phyloP scores from a whole-genome alignment of 2,888 invertebrate species.

The Eudemis profundana region DNA sequence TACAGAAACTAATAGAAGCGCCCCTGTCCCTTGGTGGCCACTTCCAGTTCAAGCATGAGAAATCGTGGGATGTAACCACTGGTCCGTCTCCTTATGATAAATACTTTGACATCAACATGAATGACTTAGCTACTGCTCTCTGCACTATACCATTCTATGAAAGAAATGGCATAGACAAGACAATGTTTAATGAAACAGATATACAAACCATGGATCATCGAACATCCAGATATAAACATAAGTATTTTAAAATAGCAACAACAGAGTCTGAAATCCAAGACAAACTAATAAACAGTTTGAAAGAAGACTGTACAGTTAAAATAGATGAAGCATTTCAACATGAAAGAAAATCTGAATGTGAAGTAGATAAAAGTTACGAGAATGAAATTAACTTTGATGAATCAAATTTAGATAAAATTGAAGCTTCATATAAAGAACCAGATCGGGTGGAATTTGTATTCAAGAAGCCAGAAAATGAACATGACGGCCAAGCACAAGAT shows the following conservation, averaged over 20 bases:
- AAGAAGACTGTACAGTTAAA: conserved; percentile 47
- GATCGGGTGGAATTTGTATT: conserved; percentile 33
- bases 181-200: conserved; percentile 69
- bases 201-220: conserved; percentile 72
- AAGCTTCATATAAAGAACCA: conserved; percentile 16
- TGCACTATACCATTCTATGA: conserved; percentile 76
- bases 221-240: conserved; percentile 72
- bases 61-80: conserved; percentile 73
- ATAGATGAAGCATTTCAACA: conserved; percentile 37
- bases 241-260: conserved; percentile 70
- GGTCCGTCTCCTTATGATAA: conserved; percentile 75
- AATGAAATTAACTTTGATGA: conserved; percentile 31
- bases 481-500: not conserved
- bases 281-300: conserved; percentile 59
- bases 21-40: conserved; percentile 76
- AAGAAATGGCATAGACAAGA: conserved; percentile 68
- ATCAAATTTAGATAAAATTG: conserved; percentile 36
- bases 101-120: conserved; percentile 77
- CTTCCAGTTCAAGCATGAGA: conserved; percentile 83
- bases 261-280: conserved; percentile 68
- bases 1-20: conserved; percentile 75
- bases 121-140: conserved; percentile 67
- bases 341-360: conserved; percentile 40
- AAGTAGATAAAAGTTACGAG: conserved; percentile 35
- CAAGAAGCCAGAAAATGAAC: conserved; percentile 11